phyloP scores from a whole-genome alignment of 2,888 invertebrate genomes.

The Galerucella pusilla region DNA sequence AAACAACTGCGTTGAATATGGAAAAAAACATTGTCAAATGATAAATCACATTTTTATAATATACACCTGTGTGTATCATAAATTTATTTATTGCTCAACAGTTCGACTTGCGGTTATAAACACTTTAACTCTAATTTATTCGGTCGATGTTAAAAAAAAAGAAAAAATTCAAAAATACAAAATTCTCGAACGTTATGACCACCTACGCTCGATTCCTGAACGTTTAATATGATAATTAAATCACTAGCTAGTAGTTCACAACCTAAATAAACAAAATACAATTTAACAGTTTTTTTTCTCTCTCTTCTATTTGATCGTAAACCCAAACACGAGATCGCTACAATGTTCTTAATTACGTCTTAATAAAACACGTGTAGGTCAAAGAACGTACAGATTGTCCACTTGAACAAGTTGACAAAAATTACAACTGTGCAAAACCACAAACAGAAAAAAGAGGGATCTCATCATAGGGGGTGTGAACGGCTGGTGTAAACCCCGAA shows the following conservation, averaged over 20 bases:
- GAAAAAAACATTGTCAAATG: neutral
- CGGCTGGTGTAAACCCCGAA: no score
- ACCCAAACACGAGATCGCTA: slow-evolving; percentile 16
- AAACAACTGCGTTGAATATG: neutral
- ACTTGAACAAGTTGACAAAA: neutral
- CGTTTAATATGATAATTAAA: slow-evolving; percentile 7
- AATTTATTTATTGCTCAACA: slow-evolving; percentile 4
- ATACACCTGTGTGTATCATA: neutral
- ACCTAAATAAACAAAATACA: slow-evolving; percentile 6
- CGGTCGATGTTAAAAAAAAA: neutral
- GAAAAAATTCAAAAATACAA: neutral
- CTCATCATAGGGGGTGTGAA: no score
- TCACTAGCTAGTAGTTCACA: neutral
- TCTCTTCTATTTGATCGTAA: neutral
- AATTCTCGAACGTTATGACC: neutral
- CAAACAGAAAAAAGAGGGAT: no score
- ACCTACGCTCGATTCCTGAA: slow-evolving; percentile 7
- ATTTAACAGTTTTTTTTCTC: slow-evolving; percentile 8
- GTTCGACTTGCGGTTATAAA: neutral
- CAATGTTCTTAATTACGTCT: slow-evolving; percentile 22
- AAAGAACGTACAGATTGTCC: slow-evolving; percentile 9
- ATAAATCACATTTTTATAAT: slow-evolving; percentile 3
- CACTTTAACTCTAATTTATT: slow-evolving; percentile 7
- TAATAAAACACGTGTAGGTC: slow-evolving; percentile 22
- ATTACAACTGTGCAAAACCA: neutral